Evolutionary conservation across 1,140 invertebrate species (phyloP), one percentile per base, ranked within the genome.

Genomic region (Rhyacophila brunnea): DNA sequence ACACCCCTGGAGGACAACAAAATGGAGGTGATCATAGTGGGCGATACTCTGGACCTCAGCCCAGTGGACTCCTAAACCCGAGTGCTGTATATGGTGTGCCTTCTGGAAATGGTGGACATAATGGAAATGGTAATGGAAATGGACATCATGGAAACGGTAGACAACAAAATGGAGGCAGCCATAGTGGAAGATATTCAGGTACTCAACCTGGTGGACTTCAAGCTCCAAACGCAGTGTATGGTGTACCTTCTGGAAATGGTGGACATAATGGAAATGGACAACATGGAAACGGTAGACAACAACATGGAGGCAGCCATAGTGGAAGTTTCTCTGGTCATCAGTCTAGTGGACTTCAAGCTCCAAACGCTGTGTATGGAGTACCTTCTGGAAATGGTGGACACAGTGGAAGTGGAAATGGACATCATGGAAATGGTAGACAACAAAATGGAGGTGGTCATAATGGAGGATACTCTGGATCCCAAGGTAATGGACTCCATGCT

Each of bases 71-170:
- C 23, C 51, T 23, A 13, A 38, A 36, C 34, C 43, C 42, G 6
- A 57, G 54, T 32, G n/a, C 53, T n/a, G 42, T 35, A 14, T 62
- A 62, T 46, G 54, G 60, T 18, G 40, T 28, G 13, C 53, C 53
- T 17, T 19, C 36, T 23, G 1, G 1, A 15, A 63, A 58, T 48
- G 55, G 60, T 56, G 49, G 52, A 6, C 32, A 32, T 36, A 55
- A 61, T 20, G 38, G 45, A 5, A 61, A 61, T 14, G 52, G 52
- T 40, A 55, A 55, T 43, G 35, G 34, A 14, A 61, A 61, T 28
- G 45, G 46, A n/a, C n/a, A n/a, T n/a, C n/a, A n/a, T n/a, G n/a
- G n/a, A n/a, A n/a, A n/a, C n/a, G n/a, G 4, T 5, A 18, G 32
- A 14, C 3, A n/a, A 3, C 15, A 28, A 28, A 28, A 28, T 9